Conservation (phyloP, 2,113 vertebrate species). For the Sitta europaea region DNA sequence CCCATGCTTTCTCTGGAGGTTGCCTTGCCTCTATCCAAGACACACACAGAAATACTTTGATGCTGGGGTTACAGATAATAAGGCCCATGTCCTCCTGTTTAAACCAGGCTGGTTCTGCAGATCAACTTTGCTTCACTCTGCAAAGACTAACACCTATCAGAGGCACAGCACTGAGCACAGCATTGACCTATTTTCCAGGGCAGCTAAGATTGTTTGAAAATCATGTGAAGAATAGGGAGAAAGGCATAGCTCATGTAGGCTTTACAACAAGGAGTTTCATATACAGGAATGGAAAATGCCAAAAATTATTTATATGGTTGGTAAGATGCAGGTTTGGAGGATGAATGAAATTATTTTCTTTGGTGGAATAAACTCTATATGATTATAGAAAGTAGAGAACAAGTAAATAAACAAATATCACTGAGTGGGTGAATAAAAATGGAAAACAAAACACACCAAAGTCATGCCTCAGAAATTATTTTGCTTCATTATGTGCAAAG, state of each 20-base stretch:
- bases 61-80: neutral
- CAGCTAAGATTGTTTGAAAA: neutral
- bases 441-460: neutral
- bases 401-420: neutral
- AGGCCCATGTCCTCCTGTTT: neutral
- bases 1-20: neutral
- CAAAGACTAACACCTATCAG: neutral
- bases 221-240: neutral
- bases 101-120: neutral
- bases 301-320: neutral
- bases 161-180: neutral
- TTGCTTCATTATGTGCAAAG: neutral
- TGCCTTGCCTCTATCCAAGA: neutral
- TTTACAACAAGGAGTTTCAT: neutral
- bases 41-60: neutral
- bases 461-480: neutral
- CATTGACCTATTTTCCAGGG: neutral
- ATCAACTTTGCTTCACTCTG: neutral
- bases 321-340: neutral
- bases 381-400: neutral
- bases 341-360: neutral
- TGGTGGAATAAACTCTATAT: neutral
- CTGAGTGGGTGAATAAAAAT: neutral
- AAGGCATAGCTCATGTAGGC: neutral
- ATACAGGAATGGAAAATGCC: neutral